Base-by-base conservation (phyloP, 1,140 invertebrate genomes). In the Bombus polaris region DNA sequence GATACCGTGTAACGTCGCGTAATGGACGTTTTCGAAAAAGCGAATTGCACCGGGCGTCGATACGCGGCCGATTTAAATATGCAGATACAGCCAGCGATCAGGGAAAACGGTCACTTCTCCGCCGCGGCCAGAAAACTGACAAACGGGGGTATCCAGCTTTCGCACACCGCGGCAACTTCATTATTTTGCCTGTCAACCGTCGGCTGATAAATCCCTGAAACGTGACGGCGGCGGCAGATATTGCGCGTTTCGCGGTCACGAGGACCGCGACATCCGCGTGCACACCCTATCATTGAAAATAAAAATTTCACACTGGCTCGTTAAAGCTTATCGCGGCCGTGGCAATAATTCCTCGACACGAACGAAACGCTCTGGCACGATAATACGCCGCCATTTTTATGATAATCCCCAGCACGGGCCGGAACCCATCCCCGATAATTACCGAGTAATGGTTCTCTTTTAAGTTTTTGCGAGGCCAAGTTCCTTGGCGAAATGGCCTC, bases 101-200 rank as follows among this genome's bases (percentile, higher is more conserved):
- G 10, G 81, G 37, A 77, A 78, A 77, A 70, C 44, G 35, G 44
- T 12, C 62, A 42, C 22, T 83, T 70, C 75, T 70, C 59, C 47
- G 74, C 5, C 6, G 28, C 32, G 39, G 22, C 25, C 28, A 13
- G 42, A 22, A n/a, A 80, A 47, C 82, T 15, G 73, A 76, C 81
- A 73, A 47, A 39, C 35, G 66, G 47, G 47, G 47, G 47, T 53
- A 22, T 18, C 65, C 76, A 25, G 66, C 9, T 47, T 47, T 72
- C 76, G 59, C 12, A 10, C n/a, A 3, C 13, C 47, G 25, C 66
- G 13, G 44, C 70, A 70, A 81, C 77, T 85, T 85, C 83, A 81
- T 85, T 85, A 85, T 81, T 85, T 81, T 66, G 59, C 76, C 77
- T 81, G 83, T 85, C 83, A 78, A 73, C 68, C 32, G 68, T 10